Evolutionary conservation across 2,113 vertebrate genomes (phyloP).

Genomic region (Odontesthes bonariensis): DNA sequence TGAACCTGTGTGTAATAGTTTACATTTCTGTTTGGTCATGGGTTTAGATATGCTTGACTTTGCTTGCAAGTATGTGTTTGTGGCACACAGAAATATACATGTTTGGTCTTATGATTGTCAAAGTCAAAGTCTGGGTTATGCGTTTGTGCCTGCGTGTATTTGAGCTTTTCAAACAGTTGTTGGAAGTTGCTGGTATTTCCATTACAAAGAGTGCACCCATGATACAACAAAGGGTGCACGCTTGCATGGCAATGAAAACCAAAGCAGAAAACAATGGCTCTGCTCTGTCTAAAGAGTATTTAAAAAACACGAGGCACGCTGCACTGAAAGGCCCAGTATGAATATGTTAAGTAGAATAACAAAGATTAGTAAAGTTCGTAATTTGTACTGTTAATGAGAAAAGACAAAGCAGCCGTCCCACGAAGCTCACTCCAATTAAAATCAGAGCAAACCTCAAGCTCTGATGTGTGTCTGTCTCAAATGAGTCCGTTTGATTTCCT

Average conservation of each 20-base stretch:
- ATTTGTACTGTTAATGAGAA: conserved; percentile 71
- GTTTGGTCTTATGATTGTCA: neutral
- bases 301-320: conserved; percentile 63
- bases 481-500: conserved; percentile 35
- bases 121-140: conserved; percentile 4
- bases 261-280: conserved; percentile 62
- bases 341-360: conserved; percentile 62
- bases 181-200: conserved; percentile 64
- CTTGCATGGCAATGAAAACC: conserved; percentile 52
- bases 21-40: neutral
- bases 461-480: conserved; percentile 27
- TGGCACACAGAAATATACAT: neutral
- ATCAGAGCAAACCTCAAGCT: conserved; percentile 41
- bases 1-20: neutral
- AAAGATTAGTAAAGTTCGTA: conserved; percentile 66
- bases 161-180: conserved; percentile 46
- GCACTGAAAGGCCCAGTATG: conserved; percentile 42
- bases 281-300: conserved; percentile 64
- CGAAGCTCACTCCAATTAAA: conserved; percentile 68
- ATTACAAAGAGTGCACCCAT: conserved; percentile 61
- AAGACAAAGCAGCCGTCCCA: conserved; percentile 58
- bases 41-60: conserved; percentile 1
- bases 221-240: conserved; percentile 61
- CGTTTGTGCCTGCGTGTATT: conserved; percentile 6
- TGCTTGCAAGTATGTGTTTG: neutral